A percentile compares a stretch with the other conserved stretches of the same genome.
phyloP scores from a whole-genome alignment of 2,888 invertebrate genomes.

The Callinectes sapidus region DNA sequence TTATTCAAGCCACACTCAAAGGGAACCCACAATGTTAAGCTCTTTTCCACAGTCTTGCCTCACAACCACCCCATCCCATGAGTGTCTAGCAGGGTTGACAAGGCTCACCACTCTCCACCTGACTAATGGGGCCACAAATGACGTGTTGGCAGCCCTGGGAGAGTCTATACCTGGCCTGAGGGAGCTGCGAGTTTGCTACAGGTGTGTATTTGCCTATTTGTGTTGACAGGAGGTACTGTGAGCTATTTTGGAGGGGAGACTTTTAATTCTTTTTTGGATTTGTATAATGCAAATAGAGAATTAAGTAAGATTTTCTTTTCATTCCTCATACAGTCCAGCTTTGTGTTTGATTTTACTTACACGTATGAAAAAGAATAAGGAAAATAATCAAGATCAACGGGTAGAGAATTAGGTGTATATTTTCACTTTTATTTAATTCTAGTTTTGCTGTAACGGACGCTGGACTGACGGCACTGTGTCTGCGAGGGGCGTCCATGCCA shows the following conservation, averaged over 20 bases:
- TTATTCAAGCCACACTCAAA: not conserved
- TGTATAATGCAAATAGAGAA: too few species aligned
- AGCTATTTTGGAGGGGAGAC: too few species aligned
- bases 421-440: not conserved
- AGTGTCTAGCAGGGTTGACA: conserved; percentile 14
- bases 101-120: conserved; percentile 47
- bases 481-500: conserved; percentile 50
- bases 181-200: conserved; percentile 53
- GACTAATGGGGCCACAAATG: conserved; percentile 55
- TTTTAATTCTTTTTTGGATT: too few species aligned
- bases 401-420: not conserved
- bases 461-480: conserved; percentile 51
- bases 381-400: too few species aligned
- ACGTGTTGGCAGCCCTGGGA: conserved; percentile 48
- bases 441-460: conserved; percentile 58
- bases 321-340: too few species aligned
- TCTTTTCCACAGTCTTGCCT: not conserved
- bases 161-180: conserved; percentile 36
- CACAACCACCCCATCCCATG: not conserved
- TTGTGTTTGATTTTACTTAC: too few species aligned
- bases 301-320: too few species aligned
- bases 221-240: not conserved
- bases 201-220: conserved; percentile 13
- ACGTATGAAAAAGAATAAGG: too few species aligned
- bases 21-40: not conserved